Conservation (phyloP, 1,140 invertebrate genomes). For the Coptotermes formosanus region DNA sequence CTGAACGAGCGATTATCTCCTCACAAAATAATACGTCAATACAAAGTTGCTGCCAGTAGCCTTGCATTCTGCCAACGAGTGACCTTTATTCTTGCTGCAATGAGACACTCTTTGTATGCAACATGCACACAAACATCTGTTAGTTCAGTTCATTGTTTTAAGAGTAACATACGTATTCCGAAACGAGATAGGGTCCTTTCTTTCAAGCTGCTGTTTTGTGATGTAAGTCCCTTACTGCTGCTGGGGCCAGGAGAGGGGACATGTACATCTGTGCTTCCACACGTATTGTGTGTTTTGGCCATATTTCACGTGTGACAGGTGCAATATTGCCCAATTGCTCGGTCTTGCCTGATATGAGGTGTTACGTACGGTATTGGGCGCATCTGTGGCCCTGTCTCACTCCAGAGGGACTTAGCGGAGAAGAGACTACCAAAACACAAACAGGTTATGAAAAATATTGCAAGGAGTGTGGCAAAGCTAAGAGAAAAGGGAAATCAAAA, state of each 20-base stretch:
- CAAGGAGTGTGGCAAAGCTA: not conserved
- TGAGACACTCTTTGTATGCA: too few relatives aligned
- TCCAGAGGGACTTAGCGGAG: not conserved
- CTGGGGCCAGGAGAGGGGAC: not conserved
- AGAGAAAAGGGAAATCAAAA: constrained; percentile 26
- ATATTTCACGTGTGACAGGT: not conserved
- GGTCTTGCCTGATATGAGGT: constrained; percentile 6
- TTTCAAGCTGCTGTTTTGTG: not conserved
- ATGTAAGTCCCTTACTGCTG: not conserved
- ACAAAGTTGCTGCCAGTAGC: too few relatives aligned
- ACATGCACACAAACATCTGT: too few relatives aligned
- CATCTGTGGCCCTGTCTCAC: not conserved
- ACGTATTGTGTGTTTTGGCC: constrained; percentile 14
- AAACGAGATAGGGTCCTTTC: too few relatives aligned
- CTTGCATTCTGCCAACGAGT: too few relatives aligned
- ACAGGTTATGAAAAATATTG: constrained; percentile 7
- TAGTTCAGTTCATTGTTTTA: too few relatives aligned
- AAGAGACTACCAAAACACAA: constrained; percentile 19
- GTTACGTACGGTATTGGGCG: not conserved
- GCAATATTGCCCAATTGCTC: constrained; percentile 15
- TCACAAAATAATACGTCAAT: too few relatives aligned
- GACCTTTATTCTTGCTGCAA: too few relatives aligned
- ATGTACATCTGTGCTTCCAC: constrained; percentile 2
- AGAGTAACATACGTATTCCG: too few relatives aligned
- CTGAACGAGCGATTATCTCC: too few relatives aligned